phyloP scores from a whole-genome alignment of 2,113 vertebrate genomes.

The Melozone crissalis region DNA sequence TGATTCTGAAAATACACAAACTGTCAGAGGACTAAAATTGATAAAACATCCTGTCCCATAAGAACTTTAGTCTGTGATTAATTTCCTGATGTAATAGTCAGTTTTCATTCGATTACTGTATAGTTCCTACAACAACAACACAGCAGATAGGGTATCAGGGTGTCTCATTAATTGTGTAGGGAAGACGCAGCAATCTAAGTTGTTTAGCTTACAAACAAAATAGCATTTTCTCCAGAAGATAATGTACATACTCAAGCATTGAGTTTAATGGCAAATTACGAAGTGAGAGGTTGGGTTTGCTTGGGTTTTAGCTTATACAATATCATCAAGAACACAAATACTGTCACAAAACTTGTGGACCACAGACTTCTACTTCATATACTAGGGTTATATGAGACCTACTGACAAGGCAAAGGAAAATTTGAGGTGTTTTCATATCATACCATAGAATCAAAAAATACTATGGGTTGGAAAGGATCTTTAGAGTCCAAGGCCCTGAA shows the following conservation, averaged over 20 bases:
- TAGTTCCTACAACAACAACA: not conserved
- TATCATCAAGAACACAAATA: not conserved
- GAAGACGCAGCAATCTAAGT: not conserved
- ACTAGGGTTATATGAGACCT: not conserved
- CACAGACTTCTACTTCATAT: not conserved
- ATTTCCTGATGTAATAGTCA: not conserved
- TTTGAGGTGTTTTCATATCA: not conserved
- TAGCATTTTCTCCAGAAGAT: not conserved
- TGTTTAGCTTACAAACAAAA: not conserved
- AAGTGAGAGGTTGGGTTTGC: not conserved
- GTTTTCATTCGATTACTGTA: not conserved
- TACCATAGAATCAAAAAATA: not conserved
- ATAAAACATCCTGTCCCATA: not conserved
- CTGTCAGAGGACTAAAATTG: not conserved
- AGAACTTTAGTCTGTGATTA: not conserved
- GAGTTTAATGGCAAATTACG: not conserved
- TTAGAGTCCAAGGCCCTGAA: not conserved
- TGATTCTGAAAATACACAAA: not conserved
- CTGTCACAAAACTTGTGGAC: not conserved
- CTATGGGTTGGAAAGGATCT: not conserved
- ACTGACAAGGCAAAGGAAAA: not conserved
- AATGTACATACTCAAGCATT: not conserved
- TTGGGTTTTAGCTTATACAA: not conserved
- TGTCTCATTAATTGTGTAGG: not conserved
- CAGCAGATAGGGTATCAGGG: not conserved